A percentile compares a stretch with the other conserved stretches of the same genome.
Evolutionary conservation across 2,888 invertebrate species (phyloP).

Genomic region (Platycnemis pennipes): DNA sequence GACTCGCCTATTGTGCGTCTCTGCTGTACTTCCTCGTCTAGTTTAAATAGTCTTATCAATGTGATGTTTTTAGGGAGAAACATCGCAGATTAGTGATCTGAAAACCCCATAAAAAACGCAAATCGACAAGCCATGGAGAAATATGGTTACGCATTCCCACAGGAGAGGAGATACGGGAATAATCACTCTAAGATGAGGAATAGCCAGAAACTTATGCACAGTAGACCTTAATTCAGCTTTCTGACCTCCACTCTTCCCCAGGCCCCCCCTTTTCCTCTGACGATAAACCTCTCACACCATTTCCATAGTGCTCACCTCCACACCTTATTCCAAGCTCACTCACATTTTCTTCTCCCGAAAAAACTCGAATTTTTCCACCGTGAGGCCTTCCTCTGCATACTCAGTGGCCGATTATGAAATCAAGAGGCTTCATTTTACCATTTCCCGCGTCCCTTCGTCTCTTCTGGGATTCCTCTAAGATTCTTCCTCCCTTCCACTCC

Average conservation of each 20-base stretch:
- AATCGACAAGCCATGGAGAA: not conserved
- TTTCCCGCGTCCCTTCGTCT: not conserved
- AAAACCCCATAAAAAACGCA: too few species aligned
- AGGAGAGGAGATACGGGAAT: not conserved
- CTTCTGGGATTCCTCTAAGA: not conserved
- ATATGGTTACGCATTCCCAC: not conserved
- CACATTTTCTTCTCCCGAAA: not conserved
- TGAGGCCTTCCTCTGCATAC: slow-evolving; percentile 51
- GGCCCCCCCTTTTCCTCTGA: not conserved
- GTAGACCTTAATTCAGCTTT: not conserved
- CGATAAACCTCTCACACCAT: not conserved
- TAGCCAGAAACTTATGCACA: not conserved
- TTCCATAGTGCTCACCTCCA: not conserved
- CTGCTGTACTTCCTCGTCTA: too few species aligned
- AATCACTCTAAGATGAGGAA: not conserved
- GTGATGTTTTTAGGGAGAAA: too few species aligned
- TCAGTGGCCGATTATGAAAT: slow-evolving; percentile 60
- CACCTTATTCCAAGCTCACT: not conserved
- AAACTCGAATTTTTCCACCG: not conserved
- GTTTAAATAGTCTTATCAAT: too few species aligned
- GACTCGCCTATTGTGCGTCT: too few species aligned
- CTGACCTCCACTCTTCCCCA: not conserved
- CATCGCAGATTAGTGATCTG: too few species aligned
- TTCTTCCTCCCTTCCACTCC: not conserved
- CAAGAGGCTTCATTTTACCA: not conserved